phyloP scores from a whole-genome alignment of 2,797 vertebrate species.

The Spondyliosoma cantharus region DNA sequence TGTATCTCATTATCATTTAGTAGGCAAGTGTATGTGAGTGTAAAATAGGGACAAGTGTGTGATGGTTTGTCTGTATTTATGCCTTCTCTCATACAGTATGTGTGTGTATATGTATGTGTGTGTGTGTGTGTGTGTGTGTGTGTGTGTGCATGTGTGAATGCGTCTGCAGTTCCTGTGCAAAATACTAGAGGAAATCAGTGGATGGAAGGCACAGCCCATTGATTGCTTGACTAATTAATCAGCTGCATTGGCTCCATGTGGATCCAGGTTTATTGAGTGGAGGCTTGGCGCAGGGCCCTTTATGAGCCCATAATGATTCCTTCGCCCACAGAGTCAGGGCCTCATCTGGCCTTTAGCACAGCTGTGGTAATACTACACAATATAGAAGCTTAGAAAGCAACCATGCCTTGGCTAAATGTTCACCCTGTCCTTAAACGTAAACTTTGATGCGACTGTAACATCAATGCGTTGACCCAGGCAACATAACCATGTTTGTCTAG shows the following conservation, averaged over 20 bases:
- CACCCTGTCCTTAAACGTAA: conserved; percentile 45
- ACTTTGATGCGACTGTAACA: conserved; percentile 35
- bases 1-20: conserved; percentile 75
- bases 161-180: conserved; percentile 69
- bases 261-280: conserved; percentile 79
- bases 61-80: conserved; percentile 50
- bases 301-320: conserved; percentile 83
- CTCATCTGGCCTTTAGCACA: conserved; percentile 74
- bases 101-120: conserved; percentile 29
- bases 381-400: conserved; percentile 54
- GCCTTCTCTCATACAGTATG: conserved; percentile 25
- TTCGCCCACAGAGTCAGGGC: conserved; percentile 73
- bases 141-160: not conserved
- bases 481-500: conserved; percentile 28
- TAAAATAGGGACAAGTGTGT: conserved; percentile 46
- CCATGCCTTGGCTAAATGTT: conserved; percentile 30
- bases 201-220: conserved; percentile 75
- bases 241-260: conserved; percentile 79
- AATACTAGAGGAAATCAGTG: conserved; percentile 73
- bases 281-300: conserved; percentile 75
- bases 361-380: conserved; percentile 61
- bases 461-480: conserved; percentile 31
- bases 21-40: conserved; percentile 48
- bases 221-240: conserved; percentile 85
- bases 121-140: conserved; percentile 1